Evolutionary conservation across 2,888 invertebrate species (phyloP).

Genomic region (Polymixis flavicincta): DNA sequence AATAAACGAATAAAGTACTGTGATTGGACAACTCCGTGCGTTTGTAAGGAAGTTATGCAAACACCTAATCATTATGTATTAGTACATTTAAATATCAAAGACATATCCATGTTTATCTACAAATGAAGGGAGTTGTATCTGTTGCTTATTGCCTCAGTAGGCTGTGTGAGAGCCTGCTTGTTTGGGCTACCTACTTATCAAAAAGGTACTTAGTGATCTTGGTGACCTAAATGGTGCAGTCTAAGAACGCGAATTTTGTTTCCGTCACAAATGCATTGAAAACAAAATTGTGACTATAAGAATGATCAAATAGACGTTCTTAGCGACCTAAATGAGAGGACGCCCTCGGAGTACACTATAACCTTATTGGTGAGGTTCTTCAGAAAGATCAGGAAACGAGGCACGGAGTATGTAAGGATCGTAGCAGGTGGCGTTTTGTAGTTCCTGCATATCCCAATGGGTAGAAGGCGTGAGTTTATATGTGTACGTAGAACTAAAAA

Average conservation of each 20-base stretch:
- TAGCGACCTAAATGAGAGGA: too few relatives aligned
- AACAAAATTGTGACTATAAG: neutral
- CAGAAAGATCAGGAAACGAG: too few relatives aligned
- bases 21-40: constrained; percentile 65
- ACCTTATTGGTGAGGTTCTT: too few relatives aligned
- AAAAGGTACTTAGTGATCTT: neutral
- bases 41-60: constrained; percentile 59
- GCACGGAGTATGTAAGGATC: too few relatives aligned
- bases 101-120: constrained; percentile 56
- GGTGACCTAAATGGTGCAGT: neutral
- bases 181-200: constrained; percentile 23
- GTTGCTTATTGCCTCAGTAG: constrained; percentile 34
- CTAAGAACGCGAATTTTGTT: neutral
- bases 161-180: constrained; percentile 23
- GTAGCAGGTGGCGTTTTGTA: too few relatives aligned
- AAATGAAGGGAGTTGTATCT: constrained; percentile 40
- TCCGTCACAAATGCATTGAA: neutral
- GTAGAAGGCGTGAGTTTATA: too few relatives aligned
- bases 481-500: too few relatives aligned
- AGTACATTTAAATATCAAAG: constrained; percentile 60
- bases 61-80: constrained; percentile 49
- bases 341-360: too few relatives aligned
- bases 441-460: too few relatives aligned
- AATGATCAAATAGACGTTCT: too few relatives aligned
- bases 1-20: constrained; percentile 59